phyloP scores from a whole-genome alignment of 2,113 vertebrate genomes.

The Lanius ludovicianus region DNA sequence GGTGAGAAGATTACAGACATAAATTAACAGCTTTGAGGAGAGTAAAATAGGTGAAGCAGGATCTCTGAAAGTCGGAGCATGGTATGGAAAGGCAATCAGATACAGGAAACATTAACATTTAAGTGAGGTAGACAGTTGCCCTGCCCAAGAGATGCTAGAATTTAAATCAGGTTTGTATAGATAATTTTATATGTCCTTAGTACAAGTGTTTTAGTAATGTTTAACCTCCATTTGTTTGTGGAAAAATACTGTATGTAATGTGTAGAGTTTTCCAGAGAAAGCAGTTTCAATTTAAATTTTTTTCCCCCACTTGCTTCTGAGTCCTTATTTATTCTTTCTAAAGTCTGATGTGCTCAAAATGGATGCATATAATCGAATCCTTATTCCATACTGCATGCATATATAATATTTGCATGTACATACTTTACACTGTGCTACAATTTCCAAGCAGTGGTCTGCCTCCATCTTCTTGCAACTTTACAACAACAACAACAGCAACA shows the following conservation, averaged over 20 bases:
- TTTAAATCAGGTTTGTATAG: slow-evolving; percentile 1
- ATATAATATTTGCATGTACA: background rate
- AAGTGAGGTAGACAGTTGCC: background rate
- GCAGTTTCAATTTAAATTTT: background rate
- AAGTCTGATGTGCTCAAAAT: background rate
- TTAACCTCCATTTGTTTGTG: background rate
- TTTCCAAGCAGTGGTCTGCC: background rate
- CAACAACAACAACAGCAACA: background rate
- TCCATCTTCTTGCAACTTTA: background rate
- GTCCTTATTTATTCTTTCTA: background rate
- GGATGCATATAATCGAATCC: background rate
- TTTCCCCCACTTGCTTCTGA: background rate
- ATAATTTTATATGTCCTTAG: background rate
- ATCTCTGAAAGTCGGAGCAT: background rate
- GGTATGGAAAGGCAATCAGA: background rate
- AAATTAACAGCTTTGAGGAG: background rate
- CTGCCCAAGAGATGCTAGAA: background rate
- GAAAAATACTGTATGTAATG: background rate
- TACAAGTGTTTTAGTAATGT: background rate
- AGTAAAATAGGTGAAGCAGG: background rate
- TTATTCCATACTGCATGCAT: background rate
- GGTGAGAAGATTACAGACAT: background rate
- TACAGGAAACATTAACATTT: slow-evolving; percentile 2
- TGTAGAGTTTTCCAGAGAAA: background rate
- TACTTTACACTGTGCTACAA: background rate